Evolutionary conservation across 2,888 invertebrate genomes (phyloP).

Genomic region (Branchellion lobata): DNA sequence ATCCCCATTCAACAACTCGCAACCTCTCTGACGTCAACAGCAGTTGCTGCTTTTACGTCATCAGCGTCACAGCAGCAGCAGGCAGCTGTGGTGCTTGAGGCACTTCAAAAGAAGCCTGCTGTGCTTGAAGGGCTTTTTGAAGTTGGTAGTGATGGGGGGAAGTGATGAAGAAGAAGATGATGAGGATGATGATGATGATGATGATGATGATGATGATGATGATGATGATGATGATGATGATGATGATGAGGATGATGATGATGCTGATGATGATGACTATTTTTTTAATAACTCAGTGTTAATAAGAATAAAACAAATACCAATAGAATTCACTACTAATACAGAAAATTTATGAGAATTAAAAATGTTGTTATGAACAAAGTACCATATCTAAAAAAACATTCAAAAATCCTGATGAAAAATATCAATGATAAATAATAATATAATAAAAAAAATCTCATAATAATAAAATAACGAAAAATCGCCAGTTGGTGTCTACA

Average conservation of each 20-base stretch:
- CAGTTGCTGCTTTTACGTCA: neutral
- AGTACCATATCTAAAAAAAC: too few relatives aligned
- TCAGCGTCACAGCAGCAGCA: too few relatives aligned
- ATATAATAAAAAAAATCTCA: too few relatives aligned
- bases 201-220: constrained; percentile 18
- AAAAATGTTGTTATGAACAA: too few relatives aligned
- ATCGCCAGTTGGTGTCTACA: neutral
- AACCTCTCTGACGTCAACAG: too few relatives aligned
- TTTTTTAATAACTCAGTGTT: neutral
- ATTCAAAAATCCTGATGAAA: too few relatives aligned
- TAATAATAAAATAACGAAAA: too few relatives aligned
- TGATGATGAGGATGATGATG: constrained; percentile 30
- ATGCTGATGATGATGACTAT: constrained; percentile 3
- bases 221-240: constrained; percentile 13
- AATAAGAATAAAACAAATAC: neutral
- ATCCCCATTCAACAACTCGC: neutral
- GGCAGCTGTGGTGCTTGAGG: neutral
- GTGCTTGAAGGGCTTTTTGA: constrained; percentile 1
- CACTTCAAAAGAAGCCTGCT: neutral
- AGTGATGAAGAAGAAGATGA: constrained; percentile 35
- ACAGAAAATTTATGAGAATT: neutral
- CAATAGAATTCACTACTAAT: neutral
- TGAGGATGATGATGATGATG: constrained; percentile 18
- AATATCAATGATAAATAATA: neutral
- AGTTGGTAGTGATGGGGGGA: too few relatives aligned